Evolutionary conservation across 2,113 vertebrate genomes (phyloP), one percentile per base, ranked within the genome.

Genomic region (Neotragus pygmaeus): DNA sequence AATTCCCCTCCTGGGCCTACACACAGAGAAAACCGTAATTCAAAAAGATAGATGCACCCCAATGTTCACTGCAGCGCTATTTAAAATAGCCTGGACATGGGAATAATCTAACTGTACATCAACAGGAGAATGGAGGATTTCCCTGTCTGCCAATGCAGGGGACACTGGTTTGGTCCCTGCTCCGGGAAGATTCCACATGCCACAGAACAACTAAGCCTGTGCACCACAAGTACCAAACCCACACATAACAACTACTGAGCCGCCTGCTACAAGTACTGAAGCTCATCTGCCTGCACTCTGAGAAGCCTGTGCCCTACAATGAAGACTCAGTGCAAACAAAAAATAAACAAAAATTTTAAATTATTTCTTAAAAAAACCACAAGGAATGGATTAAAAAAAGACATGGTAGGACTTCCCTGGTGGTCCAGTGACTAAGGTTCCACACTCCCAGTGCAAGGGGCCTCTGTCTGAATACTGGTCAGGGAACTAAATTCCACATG

Each of bases 201-300:
- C 60, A 30, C 60, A 62, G 60, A 16, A 62, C 14, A 62, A 62
- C 60, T 33, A 62, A 62, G 60, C 60, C 60, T 33, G 60, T 62
- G 28, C 60, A 33, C 3, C 64, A n/a, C 33, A 66, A 66, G 7
- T n/a, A 66, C 33, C 64, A 66, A n/a, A 66, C 33, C 33, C 15
- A 19, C 16, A 66, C 64, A 66, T 19, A 33, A 66, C 33, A n/a
- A n/a, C 16, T 66, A n/a, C 16, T 66, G 64, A 66, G 33, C 64
- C 2, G 7, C 64, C 30, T n/a, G 64, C 64, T 66, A 33, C 33
- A 66, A 66, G 16, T 66, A n/a, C 16, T 8, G 64, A 66, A n/a
- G 64, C 64, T 19, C 33, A 4, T 1, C 33, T 0, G 1, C 33
- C 64, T 2, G 9, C 7, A n/a, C 16, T n/a, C 64, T 66, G 33